These are phyloP conservation scores for Kryptopterus vitreolus DNA, from an alignment of 2,797 vertebrate species.

Conservation along the genomic window DNA sequence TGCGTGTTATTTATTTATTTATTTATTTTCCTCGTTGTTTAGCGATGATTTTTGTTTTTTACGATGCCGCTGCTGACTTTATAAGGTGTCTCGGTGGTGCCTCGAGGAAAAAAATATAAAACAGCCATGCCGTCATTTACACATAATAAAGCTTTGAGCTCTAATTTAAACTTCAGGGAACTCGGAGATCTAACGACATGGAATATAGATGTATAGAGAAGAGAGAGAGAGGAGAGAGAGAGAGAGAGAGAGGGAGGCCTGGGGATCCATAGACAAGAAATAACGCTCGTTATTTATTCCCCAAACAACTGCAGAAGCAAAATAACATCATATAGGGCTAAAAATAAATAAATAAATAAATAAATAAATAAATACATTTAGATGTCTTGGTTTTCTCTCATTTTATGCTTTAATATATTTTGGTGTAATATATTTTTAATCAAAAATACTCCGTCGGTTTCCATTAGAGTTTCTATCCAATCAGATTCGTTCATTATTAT, in stretches of 20 bases:
- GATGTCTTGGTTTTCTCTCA: too few relatives aligned
- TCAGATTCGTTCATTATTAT: too few relatives aligned
- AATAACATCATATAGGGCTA: neutral
- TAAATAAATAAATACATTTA: neutral
- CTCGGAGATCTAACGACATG: conserved; percentile 17
- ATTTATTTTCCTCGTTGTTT: too few relatives aligned
- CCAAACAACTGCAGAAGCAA: conserved; percentile 10
- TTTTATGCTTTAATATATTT: too few relatives aligned
- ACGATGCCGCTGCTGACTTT: neutral
- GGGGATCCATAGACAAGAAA: neutral
- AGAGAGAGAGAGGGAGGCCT: neutral
- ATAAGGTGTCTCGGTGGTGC: neutral
- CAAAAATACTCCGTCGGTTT: too few relatives aligned
- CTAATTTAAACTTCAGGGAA: conserved; percentile 29
- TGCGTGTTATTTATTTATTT: too few relatives aligned
- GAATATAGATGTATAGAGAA: conserved; percentile 8
- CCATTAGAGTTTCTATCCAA: too few relatives aligned
- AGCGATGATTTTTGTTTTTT: neutral
- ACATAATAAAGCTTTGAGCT: conserved; percentile 16
- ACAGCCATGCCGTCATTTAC: conserved; percentile 11
- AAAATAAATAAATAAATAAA: neutral
- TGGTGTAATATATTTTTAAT: too few relatives aligned
- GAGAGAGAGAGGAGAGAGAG: too few relatives aligned
- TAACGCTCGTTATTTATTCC: neutral
- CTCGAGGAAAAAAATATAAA: neutral